These are phyloP conservation scores for Anthopleura sola DNA, from an alignment of 64 coral and sea anemone species.

Conservation along the genomic window DNA sequence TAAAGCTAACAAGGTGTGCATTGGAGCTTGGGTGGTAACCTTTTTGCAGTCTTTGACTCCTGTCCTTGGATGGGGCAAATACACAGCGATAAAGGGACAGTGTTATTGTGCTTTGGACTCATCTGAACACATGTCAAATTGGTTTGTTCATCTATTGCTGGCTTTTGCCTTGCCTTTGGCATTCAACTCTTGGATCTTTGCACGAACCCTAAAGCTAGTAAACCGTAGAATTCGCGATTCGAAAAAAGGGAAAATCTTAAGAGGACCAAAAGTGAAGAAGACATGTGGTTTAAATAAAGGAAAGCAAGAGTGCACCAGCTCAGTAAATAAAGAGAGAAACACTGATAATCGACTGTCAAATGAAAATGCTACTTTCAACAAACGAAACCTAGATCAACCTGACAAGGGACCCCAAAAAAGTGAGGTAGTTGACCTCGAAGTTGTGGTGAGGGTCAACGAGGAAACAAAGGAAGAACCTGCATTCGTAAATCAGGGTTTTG, in stretches of 20 bases:
- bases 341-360: not conserved
- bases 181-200: not conserved
- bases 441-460: not conserved
- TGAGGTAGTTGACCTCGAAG: not conserved
- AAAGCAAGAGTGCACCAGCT: not conserved
- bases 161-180: not conserved
- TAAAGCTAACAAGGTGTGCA: not conserved
- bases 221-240: not conserved
- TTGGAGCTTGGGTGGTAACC: not conserved
- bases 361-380: not conserved
- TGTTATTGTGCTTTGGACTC: not conserved
- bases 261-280: not conserved
- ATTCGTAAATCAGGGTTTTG: not conserved
- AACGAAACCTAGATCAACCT: not conserved
- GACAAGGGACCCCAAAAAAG: not conserved
- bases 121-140: not conserved
- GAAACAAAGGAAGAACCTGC: not conserved
- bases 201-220: not conserved
- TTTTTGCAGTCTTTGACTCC: not conserved
- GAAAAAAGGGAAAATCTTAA: not conserved
- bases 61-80: not conserved
- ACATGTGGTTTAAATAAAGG: not conserved
- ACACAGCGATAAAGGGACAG: not conserved
- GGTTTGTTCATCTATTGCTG: not conserved
- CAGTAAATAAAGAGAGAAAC: not conserved